Conservation (phyloP, 2,797 vertebrate genomes). For the Platalea minor region DNA sequence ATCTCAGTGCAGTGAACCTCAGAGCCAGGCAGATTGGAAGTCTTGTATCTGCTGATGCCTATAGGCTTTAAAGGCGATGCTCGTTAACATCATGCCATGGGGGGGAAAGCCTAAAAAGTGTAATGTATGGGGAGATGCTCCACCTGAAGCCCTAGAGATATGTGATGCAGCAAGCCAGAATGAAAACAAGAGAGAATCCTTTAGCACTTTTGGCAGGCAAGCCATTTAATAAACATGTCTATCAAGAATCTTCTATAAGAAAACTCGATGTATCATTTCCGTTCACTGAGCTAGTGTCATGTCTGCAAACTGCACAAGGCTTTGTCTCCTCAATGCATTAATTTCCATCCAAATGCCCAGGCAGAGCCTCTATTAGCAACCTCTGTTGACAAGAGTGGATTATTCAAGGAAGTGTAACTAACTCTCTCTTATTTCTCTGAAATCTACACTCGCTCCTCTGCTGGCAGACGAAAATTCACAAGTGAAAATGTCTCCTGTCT, state of each 20-base stretch:
- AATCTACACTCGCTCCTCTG: not conserved
- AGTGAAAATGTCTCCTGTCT: not conserved
- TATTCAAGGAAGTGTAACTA: constrained; percentile 31
- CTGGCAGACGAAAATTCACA: not conserved
- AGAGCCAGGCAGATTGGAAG: not conserved
- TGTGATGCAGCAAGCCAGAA: not conserved
- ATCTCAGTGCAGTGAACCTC: not conserved
- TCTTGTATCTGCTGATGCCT: not conserved
- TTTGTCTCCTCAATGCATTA: constrained; percentile 32
- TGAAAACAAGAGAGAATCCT: not conserved
- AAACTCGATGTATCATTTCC: constrained; percentile 9
- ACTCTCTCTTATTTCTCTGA: constrained; percentile 32
- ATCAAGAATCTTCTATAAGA: not conserved
- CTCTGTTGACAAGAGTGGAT: constrained; percentile 24
- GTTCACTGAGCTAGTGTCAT: not conserved
- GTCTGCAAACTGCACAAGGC: not conserved
- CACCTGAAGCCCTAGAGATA: not conserved
- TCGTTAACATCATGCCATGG: not conserved
- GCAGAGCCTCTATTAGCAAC: constrained; percentile 17
- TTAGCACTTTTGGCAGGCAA: not conserved
- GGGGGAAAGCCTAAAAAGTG: not conserved
- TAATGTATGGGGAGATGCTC: not conserved
- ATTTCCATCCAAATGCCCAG: constrained; percentile 45
- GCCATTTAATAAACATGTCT: not conserved
- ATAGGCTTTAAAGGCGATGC: not conserved